Conservation (phyloP, 2,113 vertebrate species). For the Lepisosteus osseus region DNA sequence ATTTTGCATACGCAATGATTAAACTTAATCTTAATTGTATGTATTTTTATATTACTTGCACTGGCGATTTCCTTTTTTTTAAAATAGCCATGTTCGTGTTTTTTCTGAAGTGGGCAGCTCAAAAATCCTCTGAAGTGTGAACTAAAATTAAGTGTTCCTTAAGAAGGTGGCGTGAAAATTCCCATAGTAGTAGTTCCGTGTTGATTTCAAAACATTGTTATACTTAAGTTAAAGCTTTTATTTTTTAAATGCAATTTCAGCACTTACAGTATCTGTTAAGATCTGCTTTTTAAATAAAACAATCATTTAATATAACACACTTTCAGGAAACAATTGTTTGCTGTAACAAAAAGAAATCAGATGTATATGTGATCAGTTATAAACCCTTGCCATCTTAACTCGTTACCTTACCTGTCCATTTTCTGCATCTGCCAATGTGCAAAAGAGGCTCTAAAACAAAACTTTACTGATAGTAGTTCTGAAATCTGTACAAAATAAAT, state of each 20-base stretch:
- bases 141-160: slow-evolving; percentile 37
- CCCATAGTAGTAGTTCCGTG: slow-evolving; percentile 25
- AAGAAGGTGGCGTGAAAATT: slow-evolving; percentile 27
- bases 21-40: slow-evolving; percentile 54
- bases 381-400: slow-evolving; percentile 16
- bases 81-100: slow-evolving; percentile 24
- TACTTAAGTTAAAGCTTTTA: slow-evolving; percentile 11
- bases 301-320: slow-evolving; percentile 35
- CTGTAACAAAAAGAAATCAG: background rate
- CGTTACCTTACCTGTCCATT: no score
- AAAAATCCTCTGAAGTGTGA: slow-evolving; percentile 25
- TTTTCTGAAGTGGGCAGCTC: slow-evolving; percentile 49
- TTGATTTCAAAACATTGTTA: slow-evolving; percentile 13
- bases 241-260: slow-evolving; percentile 38
- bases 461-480: no score
- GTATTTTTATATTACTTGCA: slow-evolving; percentile 59
- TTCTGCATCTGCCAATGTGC: no score
- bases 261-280: slow-evolving; percentile 40
- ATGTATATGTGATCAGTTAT: background rate
- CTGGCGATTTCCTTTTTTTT: slow-evolving; percentile 38
- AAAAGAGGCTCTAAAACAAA: no score
- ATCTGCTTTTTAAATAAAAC: slow-evolving; percentile 52
- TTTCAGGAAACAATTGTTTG: slow-evolving; percentile 18
- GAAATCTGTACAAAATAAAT: no score
- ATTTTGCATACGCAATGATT: slow-evolving; percentile 31